Percentiles rank a stretch among this genome's conserved stretches.
phyloP scores from a whole-genome alignment of 2,888 invertebrate species.

The Liopterus haemorrhoidalis region DNA sequence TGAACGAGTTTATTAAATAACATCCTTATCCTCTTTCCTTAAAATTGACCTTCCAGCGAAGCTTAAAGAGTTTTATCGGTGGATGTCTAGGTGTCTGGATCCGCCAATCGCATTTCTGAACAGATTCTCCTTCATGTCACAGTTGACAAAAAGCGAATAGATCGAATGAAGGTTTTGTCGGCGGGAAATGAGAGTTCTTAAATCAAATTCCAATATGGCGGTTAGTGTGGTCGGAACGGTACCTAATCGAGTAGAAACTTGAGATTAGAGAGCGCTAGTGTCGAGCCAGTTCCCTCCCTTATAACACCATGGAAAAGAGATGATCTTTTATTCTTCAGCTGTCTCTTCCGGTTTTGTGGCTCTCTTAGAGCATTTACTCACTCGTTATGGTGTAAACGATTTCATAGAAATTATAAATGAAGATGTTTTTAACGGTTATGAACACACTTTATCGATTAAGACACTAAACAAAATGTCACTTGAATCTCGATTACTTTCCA shows the following conservation, averaged over 20 bases:
- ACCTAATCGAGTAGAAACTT: conserved; percentile 48
- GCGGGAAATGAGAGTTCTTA: conserved; percentile 47
- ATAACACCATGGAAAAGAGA: neutral
- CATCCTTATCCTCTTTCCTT: neutral
- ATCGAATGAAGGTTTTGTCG: conserved; percentile 42
- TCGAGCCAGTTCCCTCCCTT: neutral
- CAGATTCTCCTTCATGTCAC: conserved; percentile 8
- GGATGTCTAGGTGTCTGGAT: too few relatives aligned
- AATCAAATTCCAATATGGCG: conserved; percentile 50
- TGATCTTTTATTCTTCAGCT: neutral
- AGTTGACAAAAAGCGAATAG: conserved; percentile 17
- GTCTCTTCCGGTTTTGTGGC: too few relatives aligned
- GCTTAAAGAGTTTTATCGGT: too few relatives aligned
- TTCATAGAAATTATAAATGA: too few relatives aligned
- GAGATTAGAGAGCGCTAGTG: conserved; percentile 41
- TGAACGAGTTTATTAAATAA: neutral
- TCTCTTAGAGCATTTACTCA: too few relatives aligned
- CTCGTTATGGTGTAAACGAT: too few relatives aligned
- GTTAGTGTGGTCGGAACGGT: conserved; percentile 39
- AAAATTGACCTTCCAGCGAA: too few relatives aligned
- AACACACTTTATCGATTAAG: too few relatives aligned
- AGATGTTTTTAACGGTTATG: too few relatives aligned
- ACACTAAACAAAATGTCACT: too few relatives aligned
- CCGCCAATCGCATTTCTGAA: too few relatives aligned
- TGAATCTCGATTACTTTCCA: too few relatives aligned